A percentile compares a stretch with the other conserved stretches of the same genome.
Conservation (phyloP, 2,113 vertebrate genomes). For the Engystomops pustulosus region DNA sequence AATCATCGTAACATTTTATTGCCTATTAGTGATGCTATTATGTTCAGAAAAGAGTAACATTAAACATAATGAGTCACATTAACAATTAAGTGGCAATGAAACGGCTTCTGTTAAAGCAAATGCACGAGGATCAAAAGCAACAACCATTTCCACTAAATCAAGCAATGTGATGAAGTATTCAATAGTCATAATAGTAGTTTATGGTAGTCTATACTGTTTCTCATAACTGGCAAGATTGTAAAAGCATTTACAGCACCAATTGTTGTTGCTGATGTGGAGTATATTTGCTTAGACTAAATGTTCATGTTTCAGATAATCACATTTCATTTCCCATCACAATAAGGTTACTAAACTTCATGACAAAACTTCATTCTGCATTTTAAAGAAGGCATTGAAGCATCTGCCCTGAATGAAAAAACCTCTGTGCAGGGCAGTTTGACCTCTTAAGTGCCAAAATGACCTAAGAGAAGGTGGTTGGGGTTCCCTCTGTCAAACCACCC, state of each 20-base stretch:
- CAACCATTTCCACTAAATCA: conserved; percentile 8
- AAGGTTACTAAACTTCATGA: conserved; percentile 1
- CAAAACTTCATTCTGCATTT: background rate
- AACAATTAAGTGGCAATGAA: conserved; percentile 33
- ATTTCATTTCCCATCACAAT: background rate
- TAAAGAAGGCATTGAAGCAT: too few species aligned
- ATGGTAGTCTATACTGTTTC: background rate
- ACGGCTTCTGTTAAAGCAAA: conserved; percentile 18
- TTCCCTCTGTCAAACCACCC: too few species aligned
- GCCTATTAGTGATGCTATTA: conserved; percentile 48
- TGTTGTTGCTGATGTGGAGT: background rate
- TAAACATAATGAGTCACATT: conserved; percentile 43
- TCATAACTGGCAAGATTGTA: background rate
- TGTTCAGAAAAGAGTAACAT: conserved; percentile 33
- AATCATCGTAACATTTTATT: conserved; percentile 49
- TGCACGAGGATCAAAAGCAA: conserved; percentile 9
- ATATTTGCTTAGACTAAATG: background rate
- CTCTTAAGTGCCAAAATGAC: too few species aligned
- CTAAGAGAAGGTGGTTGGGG: too few species aligned
- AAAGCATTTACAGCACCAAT: background rate
- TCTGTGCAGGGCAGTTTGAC: too few species aligned
- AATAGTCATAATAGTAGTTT: conserved; percentile 15
- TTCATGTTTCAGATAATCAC: background rate
- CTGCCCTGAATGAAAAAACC: too few species aligned
- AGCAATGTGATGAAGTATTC: conserved; percentile 10